Base-by-base conservation (phyloP, 2,888 invertebrate genomes). In the Andrena hattorfiana region DNA sequence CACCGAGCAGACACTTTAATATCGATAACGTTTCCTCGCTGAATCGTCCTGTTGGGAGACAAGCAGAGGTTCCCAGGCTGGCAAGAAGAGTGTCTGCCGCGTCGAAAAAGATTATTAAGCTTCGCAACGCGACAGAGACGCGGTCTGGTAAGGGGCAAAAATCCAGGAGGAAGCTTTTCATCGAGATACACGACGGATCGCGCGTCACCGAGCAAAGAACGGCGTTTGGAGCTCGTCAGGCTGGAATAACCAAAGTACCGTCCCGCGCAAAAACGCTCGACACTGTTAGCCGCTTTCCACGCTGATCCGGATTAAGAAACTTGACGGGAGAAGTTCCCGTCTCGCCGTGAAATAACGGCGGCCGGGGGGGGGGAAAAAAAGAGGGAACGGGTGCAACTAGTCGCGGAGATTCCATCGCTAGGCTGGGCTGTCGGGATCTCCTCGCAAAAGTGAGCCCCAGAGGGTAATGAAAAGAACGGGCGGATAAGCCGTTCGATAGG, bases 361-460 rank as follows among this genome's bases (percentile, higher is more conserved):
- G 28, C 60, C 8, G 26, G 67, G 32, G 56, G 26, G n/a, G n/a
- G 70, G 6, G 3, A 30, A 42, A 59, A 60, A 51, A 72, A 62
- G 26, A 64, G 67, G 54, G 51, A 42, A 48, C 28, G 16, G 32
- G 51, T 30, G 48, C 63, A 70, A 73, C 72, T 63, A 64, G 76
- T 68, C 63, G 81, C 63, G 74, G 80, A 76, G 86, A 85, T 85
- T 82, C 83, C 78, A 87, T 87, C 82, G 86, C 68, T 72, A 72
- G 78, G 76, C 80, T 30, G 64, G 80, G 68, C 72, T 74, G 81
- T 83, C 78, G 79, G 79, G 84, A 85, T 87, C 75, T 83, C 81
- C 86, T 83, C 84, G 80, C 85, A 87, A 90, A 91, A 90, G 90
- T 87, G 89, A 89, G 81, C 89, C 88, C 87, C 82, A 69, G 87